phyloP scores from a whole-genome alignment of 2,888 invertebrate species.

The Campopleginae sp. region DNA sequence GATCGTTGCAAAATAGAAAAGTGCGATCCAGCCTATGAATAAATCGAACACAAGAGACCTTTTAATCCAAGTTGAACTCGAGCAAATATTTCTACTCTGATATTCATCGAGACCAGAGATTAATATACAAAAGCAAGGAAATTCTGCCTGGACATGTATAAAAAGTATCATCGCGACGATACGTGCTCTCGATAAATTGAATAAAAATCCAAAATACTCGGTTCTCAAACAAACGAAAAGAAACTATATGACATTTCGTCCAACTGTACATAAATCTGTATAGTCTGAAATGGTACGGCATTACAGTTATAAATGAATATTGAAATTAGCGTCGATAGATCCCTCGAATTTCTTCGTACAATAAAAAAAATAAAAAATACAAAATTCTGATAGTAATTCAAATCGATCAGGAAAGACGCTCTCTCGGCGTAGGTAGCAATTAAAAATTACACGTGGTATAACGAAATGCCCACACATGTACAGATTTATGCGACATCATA shows the following conservation, averaged over 20 bases:
- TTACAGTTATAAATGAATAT: not conserved
- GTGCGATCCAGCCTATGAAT: not conserved
- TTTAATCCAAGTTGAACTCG: not conserved
- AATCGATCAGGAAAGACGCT: slow-evolving; percentile 53
- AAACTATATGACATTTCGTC: no score
- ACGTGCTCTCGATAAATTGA: not conserved
- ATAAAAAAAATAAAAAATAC: no score
- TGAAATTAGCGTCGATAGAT: not conserved
- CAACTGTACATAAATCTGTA: not conserved
- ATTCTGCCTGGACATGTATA: not conserved
- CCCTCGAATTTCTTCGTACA: not conserved
- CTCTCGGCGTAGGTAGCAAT: slow-evolving; percentile 74
- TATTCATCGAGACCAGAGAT: not conserved
- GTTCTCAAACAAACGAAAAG: not conserved
- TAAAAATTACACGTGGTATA: slow-evolving; percentile 77
- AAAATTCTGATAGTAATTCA: slow-evolving; percentile 45
- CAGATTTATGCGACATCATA: slow-evolving; percentile 78
- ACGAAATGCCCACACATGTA: slow-evolving; percentile 76
- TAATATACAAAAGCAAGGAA: not conserved
- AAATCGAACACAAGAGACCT: not conserved
- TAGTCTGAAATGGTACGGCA: not conserved
- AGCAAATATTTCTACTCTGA: not conserved
- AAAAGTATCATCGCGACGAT: not conserved
- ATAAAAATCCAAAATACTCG: not conserved
- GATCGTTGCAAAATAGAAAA: not conserved